phyloP scores from a whole-genome alignment of 2,113 vertebrate species.

The Zosterops borbonicus region DNA sequence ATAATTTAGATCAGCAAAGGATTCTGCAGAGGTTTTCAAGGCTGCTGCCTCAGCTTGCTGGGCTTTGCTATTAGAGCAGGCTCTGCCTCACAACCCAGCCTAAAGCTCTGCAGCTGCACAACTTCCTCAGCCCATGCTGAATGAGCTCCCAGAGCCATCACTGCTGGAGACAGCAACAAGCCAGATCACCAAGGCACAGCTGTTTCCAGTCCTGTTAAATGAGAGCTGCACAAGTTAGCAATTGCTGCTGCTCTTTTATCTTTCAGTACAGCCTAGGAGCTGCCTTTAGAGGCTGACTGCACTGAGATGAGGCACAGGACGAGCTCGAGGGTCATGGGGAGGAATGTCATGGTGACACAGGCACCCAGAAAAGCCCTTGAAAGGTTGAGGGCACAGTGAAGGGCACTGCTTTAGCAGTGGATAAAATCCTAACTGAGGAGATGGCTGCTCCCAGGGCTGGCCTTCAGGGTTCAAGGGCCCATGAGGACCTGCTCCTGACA shows the following conservation, averaged over 20 bases:
- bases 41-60: background rate
- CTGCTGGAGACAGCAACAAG: background rate
- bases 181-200: background rate
- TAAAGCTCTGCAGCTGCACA: background rate
- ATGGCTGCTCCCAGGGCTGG: background rate
- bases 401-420: background rate
- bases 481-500: accelerated
- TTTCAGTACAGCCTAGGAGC: background rate
- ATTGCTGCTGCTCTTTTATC: background rate
- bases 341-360: background rate
- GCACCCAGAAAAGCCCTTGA: background rate
- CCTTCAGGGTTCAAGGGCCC: background rate
- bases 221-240: background rate
- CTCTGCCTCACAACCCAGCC: background rate
- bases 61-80: background rate
- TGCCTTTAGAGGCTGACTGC: background rate
- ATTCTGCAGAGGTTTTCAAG: background rate
- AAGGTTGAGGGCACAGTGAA: background rate
- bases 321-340: background rate
- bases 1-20: background rate
- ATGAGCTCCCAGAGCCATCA: background rate
- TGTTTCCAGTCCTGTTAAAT: background rate
- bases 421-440: accelerated
- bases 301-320: background rate
- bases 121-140: too few species aligned